A percentile compares a stretch with the other conserved stretches of the same genome.
Evolutionary conservation across 1,140 invertebrate genomes (phyloP).

Genomic region (Lordiphosa mommai): DNA sequence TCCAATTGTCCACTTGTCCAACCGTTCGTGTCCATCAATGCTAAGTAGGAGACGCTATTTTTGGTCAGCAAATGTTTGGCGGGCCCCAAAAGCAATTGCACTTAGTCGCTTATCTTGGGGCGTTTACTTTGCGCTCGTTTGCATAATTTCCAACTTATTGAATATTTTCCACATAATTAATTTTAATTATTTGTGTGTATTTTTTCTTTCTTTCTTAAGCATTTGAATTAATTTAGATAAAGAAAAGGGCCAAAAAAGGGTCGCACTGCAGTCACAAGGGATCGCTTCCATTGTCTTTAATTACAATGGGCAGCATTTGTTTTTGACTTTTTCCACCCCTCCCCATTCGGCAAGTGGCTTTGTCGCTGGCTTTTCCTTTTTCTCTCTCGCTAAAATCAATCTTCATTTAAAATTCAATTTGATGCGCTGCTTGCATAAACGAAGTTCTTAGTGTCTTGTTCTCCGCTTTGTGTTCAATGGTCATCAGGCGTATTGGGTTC

Average conservation of each 20-base stretch:
- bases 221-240: slow-evolving; percentile 69
- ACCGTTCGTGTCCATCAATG: slow-evolving; percentile 48
- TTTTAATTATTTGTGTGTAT: slow-evolving; percentile 69
- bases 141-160: slow-evolving; percentile 76
- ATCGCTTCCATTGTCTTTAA: slow-evolving; percentile 63
- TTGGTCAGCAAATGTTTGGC: slow-evolving; percentile 47
- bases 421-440: slow-evolving; percentile 53
- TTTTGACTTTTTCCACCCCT: slow-evolving; percentile 38
- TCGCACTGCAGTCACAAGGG: slow-evolving; percentile 44
- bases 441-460: slow-evolving; percentile 25
- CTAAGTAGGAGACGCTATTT: slow-evolving; percentile 59
- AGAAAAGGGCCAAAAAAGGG: slow-evolving; percentile 38
- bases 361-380: slow-evolving; percentile 24
- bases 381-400: slow-evolving; percentile 59
- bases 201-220: slow-evolving; percentile 17
- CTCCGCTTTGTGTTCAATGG: slow-evolving; percentile 11
- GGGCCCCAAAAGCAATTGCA: slow-evolving; percentile 46
- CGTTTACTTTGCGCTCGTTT: slow-evolving; percentile 70
- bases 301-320: slow-evolving; percentile 69
- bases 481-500: slow-evolving; percentile 49
- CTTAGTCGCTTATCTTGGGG: slow-evolving; percentile 64
- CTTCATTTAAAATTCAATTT: slow-evolving; percentile 76
- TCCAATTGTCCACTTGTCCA: slow-evolving; percentile 13
- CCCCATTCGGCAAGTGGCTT: slow-evolving; percentile 47
- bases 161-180: slow-evolving; percentile 77